Percentiles rank a stretch among this genome's conserved stretches.
Conservation (phyloP, 92 coral and sea anemone genomes). For the Parazoanthus atlanticus region DNA sequence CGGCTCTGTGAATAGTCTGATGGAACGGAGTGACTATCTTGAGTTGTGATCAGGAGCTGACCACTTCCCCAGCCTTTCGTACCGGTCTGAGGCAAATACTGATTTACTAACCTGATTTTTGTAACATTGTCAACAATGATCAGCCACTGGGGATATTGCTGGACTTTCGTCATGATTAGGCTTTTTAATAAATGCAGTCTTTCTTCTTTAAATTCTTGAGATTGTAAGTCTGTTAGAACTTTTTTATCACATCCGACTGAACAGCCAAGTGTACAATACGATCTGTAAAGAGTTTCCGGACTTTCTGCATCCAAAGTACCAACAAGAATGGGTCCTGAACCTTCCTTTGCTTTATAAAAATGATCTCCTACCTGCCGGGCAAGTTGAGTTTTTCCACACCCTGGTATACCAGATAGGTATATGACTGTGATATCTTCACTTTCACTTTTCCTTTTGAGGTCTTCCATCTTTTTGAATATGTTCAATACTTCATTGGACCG, state of each 20-base stretch:
- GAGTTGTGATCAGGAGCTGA: conserved; percentile 47
- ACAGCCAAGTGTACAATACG: conserved; percentile 33
- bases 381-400: conserved; percentile 49
- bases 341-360: conserved; percentile 8
- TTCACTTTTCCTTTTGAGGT: conserved; percentile 1
- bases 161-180: conserved; percentile 26
- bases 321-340: background rate
- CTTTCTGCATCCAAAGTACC: conserved; percentile 43
- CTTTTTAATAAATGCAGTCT: conserved; percentile 38
- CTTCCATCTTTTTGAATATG: conserved; percentile 10
- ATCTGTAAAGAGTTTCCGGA: conserved; percentile 25
- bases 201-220: conserved; percentile 18
- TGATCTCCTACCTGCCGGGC: conserved; percentile 29
- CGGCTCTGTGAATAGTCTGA: background rate
- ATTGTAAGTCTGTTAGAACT: background rate
- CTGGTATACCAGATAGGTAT: conserved; percentile 45
- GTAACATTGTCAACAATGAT: conserved; percentile 33
- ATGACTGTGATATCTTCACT: conserved; percentile 23
- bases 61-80: conserved; percentile 44
- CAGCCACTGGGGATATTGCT: conserved; percentile 46
- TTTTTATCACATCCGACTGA: conserved; percentile 35
- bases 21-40: conserved; percentile 27
- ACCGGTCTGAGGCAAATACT: conserved; percentile 25
- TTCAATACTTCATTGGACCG: conserved; percentile 10
- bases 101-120: background rate